These are phyloP conservation scores for Elephantulus edwardii DNA, from an alignment of 2,113 vertebrate species.

Conservation along the genomic window DNA sequence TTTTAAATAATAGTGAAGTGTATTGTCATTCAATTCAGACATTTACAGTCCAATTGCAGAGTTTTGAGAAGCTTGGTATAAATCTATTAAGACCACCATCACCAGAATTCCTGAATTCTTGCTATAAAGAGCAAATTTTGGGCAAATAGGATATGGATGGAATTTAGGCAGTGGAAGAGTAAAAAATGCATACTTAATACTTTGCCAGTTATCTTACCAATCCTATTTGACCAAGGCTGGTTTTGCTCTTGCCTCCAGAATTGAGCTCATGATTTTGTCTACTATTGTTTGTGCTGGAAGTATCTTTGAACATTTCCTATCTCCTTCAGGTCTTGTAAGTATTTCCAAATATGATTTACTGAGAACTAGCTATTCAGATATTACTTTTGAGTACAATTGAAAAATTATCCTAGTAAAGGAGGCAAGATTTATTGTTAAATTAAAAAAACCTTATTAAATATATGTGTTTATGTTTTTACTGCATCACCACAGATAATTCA, in stretches of 20 bases:
- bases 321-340: neutral
- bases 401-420: neutral
- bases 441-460: neutral
- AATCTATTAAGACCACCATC: too few species aligned
- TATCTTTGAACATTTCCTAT: neutral
- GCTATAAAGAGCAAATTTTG: neutral
- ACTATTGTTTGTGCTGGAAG: neutral
- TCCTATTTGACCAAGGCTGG: neutral
- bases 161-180: neutral
- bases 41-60: too few species aligned
- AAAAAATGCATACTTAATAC: rapidly evolving
- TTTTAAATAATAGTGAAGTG: too few species aligned
- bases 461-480: neutral
- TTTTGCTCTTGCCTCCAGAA: neutral
- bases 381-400: neutral
- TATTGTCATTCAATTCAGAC: too few species aligned
- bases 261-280: neutral
- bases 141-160: neutral
- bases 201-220: neutral
- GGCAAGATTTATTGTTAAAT: neutral
- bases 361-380: neutral
- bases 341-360: neutral
- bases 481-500: neutral
- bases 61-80: too few species aligned
- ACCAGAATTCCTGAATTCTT: too few species aligned